These are phyloP conservation scores for Corydoras sp. DNA, from an alignment of 2,113 vertebrate species.

Conservation along the genomic window DNA sequence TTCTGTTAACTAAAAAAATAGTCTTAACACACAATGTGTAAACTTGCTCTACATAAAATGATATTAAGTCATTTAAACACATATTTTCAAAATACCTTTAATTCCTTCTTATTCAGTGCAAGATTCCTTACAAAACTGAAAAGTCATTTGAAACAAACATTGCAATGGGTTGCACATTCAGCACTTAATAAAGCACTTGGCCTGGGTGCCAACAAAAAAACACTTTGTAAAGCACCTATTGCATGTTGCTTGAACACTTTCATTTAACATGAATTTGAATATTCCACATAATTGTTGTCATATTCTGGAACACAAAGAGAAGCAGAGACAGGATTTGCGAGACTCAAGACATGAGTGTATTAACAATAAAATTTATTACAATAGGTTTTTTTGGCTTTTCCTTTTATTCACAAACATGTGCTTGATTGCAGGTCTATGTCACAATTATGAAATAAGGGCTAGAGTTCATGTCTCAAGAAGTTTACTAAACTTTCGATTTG, in stretches of 20 bases:
- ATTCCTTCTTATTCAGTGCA: too few relatives aligned
- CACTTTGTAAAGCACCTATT: slow-evolving; percentile 12
- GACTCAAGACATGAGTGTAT: too few relatives aligned
- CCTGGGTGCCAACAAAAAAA: neutral
- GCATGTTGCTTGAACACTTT: neutral
- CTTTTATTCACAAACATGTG: too few relatives aligned
- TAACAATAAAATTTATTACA: too few relatives aligned
- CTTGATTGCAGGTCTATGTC: too few relatives aligned
- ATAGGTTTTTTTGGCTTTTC: too few relatives aligned
- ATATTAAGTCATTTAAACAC: neutral
- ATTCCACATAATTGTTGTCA: neutral
- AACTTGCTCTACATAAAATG: slow-evolving; percentile 9
- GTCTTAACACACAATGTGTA: neutral
- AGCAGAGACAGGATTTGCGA: too few relatives aligned
- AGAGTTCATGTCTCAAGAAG: too few relatives aligned
- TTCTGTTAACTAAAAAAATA: neutral
- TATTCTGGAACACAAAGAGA: too few relatives aligned
- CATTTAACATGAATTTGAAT: neutral
- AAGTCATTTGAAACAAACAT: slow-evolving; percentile 23
- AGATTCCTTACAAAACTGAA: too few relatives aligned
- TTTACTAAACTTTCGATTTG: too few relatives aligned
- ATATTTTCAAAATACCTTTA: slow-evolving; percentile 22
- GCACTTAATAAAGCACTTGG: slow-evolving; percentile 30
- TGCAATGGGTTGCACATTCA: slow-evolving; percentile 18
- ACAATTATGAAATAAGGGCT: too few relatives aligned